A percentile compares a stretch with the other conserved stretches of the same genome.
These are phyloP conservation scores for Sporophila hypoxantha DNA, from an alignment of 2,113 vertebrate genomes.

Conservation along the genomic window DNA sequence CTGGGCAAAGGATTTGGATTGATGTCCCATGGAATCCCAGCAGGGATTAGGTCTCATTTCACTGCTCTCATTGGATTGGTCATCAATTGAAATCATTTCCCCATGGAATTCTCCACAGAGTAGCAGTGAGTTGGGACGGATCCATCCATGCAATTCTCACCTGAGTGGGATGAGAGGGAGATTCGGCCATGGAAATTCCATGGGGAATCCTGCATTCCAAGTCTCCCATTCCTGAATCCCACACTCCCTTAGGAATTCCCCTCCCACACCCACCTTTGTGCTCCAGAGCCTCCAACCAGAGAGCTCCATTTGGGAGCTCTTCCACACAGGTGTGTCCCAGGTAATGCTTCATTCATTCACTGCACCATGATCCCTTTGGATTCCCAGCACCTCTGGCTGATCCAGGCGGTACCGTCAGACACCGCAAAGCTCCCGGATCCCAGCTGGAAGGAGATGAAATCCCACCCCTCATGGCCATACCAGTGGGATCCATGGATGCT, in stretches of 20 bases:
- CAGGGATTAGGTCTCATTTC: too few relatives aligned
- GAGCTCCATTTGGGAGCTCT: background rate
- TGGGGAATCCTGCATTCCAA: background rate
- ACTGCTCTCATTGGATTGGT: background rate
- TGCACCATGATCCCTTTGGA: too few relatives aligned
- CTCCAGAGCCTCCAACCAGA: background rate
- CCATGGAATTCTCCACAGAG: background rate
- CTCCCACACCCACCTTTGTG: background rate
- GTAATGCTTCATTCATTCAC: background rate
- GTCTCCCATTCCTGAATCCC: background rate
- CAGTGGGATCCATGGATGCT: fast-evolving
- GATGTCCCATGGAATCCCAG: too few relatives aligned
- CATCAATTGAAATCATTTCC: background rate
- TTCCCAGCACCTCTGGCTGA: background rate
- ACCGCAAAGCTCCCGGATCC: background rate
- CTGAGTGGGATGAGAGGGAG: background rate
- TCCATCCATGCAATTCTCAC: background rate
- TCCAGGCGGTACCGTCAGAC: background rate
- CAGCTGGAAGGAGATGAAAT: background rate
- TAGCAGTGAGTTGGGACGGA: background rate
- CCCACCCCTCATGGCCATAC: background rate
- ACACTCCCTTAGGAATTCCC: background rate
- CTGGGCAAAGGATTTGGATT: too few relatives aligned
- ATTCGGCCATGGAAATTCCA: background rate
- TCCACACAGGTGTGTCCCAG: background rate